Evolutionary conservation across 2,888 invertebrate species (phyloP).

Genomic region (Masnerella sp.): DNA sequence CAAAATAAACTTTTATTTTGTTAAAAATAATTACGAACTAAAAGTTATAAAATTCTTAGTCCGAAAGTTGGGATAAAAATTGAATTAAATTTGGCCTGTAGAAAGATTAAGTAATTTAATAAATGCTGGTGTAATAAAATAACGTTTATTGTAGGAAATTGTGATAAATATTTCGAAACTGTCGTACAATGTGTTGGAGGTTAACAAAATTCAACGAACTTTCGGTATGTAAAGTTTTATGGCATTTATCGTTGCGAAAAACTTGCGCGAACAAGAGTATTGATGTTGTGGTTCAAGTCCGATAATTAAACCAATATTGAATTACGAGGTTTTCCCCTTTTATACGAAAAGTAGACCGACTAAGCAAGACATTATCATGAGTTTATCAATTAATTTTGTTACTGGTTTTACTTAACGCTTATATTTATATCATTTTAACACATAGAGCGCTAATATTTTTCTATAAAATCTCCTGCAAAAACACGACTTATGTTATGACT

Average conservation of each 20-base stretch:
- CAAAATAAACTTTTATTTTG: constrained; percentile 26
- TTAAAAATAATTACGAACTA: constrained; percentile 17
- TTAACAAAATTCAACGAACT: constrained; percentile 48
- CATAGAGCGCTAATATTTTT: neutral
- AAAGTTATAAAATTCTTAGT: constrained; percentile 26
- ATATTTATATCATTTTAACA: constrained; percentile 27
- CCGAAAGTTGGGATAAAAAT: constrained; percentile 25
- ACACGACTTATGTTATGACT: too few species aligned
- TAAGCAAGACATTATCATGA: constrained; percentile 51
- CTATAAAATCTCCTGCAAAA: too few species aligned
- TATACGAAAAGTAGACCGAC: constrained; percentile 47
- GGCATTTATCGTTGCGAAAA: constrained; percentile 54
- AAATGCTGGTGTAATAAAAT: constrained; percentile 44
- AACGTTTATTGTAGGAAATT: constrained; percentile 43
- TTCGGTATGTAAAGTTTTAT: constrained; percentile 55
- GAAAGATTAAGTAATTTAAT: constrained; percentile 44
- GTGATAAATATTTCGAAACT: constrained; percentile 50
- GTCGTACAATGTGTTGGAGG: constrained; percentile 44
- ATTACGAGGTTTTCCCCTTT: constrained; percentile 53
- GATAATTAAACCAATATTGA: constrained; percentile 58
- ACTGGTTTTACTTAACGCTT: constrained; percentile 19
- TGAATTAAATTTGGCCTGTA: constrained; percentile 35
- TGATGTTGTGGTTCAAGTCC: constrained; percentile 56
- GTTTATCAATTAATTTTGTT: constrained; percentile 52
- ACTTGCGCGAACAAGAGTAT: constrained; percentile 55